Percentiles rank a stretch among this genome's conserved stretches.
Evolutionary conservation across 2,113 vertebrate species (phyloP).

Genomic region (Xenopus laevis): DNA sequence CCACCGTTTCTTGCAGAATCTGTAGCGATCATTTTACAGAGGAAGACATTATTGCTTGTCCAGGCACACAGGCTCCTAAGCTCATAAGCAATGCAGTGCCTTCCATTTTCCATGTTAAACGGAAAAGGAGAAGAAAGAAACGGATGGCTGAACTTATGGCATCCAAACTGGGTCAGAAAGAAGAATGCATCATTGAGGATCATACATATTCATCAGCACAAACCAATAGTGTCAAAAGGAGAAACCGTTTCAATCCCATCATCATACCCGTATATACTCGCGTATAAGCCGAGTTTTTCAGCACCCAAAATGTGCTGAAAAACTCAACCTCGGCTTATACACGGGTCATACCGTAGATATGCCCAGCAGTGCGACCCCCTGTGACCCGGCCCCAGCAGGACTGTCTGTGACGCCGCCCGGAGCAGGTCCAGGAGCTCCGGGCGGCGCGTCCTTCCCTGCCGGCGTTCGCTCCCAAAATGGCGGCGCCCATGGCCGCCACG

Average conservation of each 20-base stretch:
- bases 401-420: too few species aligned
- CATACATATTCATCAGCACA: constrained; percentile 23
- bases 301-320: too few species aligned
- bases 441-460: too few species aligned
- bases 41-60: neutral
- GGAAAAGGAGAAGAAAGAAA: constrained; percentile 17
- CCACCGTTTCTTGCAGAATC: constrained; percentile 20
- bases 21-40: constrained; percentile 30
- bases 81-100: constrained; percentile 13
- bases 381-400: too few species aligned
- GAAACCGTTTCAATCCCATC: neutral
- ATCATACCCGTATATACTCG: too few species aligned
- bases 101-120: constrained; percentile 5
- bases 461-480: too few species aligned
- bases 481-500: too few species aligned
- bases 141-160: neutral
- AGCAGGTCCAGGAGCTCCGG: too few species aligned
- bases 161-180: neutral
- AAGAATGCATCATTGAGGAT: neutral
- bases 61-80: neutral
- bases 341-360: too few species aligned
- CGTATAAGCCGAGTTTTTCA: too few species aligned
- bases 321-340: too few species aligned
- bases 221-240: neutral
- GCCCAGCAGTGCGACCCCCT: too few species aligned